phyloP scores from a whole-genome alignment of 2,888 invertebrate species.

The Geophilus truncorum region DNA sequence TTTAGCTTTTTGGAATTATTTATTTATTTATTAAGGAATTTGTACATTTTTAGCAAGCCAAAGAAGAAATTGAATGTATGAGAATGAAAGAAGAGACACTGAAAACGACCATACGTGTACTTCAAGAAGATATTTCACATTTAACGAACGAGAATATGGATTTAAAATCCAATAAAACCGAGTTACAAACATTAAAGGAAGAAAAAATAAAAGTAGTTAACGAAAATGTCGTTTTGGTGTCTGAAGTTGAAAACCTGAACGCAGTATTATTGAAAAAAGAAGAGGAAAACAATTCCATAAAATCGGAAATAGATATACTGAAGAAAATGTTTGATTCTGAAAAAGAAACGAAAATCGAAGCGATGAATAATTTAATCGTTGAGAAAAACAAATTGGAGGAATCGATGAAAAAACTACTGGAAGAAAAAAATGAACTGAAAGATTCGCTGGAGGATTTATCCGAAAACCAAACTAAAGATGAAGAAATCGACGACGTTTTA shows the following conservation, averaged over 20 bases:
- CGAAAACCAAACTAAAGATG: not conserved
- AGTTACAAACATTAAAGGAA: not conserved
- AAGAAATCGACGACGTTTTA: not conserved
- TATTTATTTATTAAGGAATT: not conserved
- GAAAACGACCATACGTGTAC: not conserved
- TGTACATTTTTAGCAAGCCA: not conserved
- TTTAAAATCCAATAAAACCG: not conserved
- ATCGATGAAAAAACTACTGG: not conserved
- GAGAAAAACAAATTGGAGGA: not conserved
- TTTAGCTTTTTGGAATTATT: too few relatives aligned
- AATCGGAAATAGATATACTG: not conserved
- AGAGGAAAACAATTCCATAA: not conserved
- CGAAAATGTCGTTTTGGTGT: not conserved
- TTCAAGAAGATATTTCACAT: not conserved
- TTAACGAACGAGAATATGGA: not conserved
- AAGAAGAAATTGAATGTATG: slow-evolving; percentile 18
- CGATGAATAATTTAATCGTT: not conserved
- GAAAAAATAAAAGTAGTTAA: not conserved
- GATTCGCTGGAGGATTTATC: not conserved
- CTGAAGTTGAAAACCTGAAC: not conserved
- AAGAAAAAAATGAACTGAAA: not conserved
- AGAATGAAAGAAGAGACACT: not conserved
- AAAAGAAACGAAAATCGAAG: not conserved
- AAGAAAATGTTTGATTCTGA: not conserved
- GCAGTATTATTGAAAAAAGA: not conserved